Evolutionary conservation across 2,888 invertebrate genomes (phyloP), one percentile per base, ranked within the genome.

Genomic region (Zygogramma bicolorata): DNA sequence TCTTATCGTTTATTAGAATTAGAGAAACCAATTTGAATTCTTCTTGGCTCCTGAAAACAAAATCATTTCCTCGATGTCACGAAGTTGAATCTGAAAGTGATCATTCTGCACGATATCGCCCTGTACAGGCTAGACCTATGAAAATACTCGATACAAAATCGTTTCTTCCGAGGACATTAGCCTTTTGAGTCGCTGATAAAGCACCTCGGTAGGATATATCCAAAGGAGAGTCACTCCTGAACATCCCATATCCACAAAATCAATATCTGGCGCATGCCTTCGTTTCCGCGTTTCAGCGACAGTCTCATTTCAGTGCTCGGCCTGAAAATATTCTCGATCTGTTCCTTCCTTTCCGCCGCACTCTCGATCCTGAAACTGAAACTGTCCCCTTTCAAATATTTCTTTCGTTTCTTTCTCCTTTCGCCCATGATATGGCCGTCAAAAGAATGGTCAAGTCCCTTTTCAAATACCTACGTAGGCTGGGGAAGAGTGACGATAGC

Each of bases 381-480:
- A 15, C 40, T 40, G 20, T 40, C 34, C n/a, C n/a, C n/a, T n/a
- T n/a, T n/a, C n/a, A n/a, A n/a, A n/a, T n/a, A n/a, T n/a, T n/a
- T 31, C 29, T 25, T 20, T 8, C 8, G 62, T 18, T 25, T 40
- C 31, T n/a, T 25, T 20, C 46, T 18, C 4, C 10, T 34, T 8
- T 20, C n/a, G 3, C 46, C 15, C 10, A 10, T 46, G 20, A 22
- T 25, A 76, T 76, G 76, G 71, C 68, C 42, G 61, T 70, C 65
- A 74, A 65, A 65, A 71, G 63, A 68, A 59, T 75, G 13, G 71
- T 73, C 0, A 76, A 76, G 65, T 71, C 72, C 8, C 60, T 74
- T 25, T 67, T 69, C 8, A 76, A 75, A 61, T 76, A 69, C 61
- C 53, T 76, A 15, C 65, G 70, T 38, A 66, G 74, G 68, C 59